These are phyloP conservation scores for Dione juno DNA, from an alignment of 2,888 invertebrate species.

Conservation along the genomic window DNA sequence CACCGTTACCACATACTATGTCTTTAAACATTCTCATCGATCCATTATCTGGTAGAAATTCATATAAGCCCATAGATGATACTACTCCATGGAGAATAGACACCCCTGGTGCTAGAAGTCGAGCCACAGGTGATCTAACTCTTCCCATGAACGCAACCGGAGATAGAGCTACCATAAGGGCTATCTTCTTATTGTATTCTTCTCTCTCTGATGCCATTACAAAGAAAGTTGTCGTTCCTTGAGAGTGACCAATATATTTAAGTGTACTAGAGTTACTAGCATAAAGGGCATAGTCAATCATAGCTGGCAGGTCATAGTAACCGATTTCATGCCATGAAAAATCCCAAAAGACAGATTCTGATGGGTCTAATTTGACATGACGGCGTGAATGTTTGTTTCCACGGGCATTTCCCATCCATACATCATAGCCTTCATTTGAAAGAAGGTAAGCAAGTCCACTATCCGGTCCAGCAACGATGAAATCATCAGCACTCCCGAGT, in stretches of 20 bases:
- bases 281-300: constrained; percentile 87
- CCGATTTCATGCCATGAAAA: constrained; percentile 93
- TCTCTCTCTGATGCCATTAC: constrained; percentile 80
- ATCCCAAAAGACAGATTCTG: constrained; percentile 83
- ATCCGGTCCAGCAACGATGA: constrained; percentile 60
- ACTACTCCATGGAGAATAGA: constrained; percentile 53
- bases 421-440: constrained; percentile 86
- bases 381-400: constrained; percentile 87
- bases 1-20: constrained; percentile 70
- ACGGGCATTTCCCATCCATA: constrained; percentile 91
- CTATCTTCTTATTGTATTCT: constrained; percentile 82
- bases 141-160: constrained; percentile 82
- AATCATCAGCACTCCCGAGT: constrained; percentile 67
- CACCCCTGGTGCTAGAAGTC: constrained; percentile 59
- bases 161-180: constrained; percentile 81
- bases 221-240: constrained; percentile 85
- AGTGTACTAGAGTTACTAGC: constrained; percentile 80
- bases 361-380: constrained; percentile 72
- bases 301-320: constrained; percentile 89
- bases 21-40: constrained; percentile 74
- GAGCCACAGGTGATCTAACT: constrained; percentile 62
- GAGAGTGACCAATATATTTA: constrained; percentile 88
- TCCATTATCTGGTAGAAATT: constrained; percentile 85
- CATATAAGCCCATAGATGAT: constrained; percentile 79
- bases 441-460: constrained; percentile 73